Base-by-base conservation (phyloP, 2,113 vertebrate species). In the Polypterus senegalus region DNA sequence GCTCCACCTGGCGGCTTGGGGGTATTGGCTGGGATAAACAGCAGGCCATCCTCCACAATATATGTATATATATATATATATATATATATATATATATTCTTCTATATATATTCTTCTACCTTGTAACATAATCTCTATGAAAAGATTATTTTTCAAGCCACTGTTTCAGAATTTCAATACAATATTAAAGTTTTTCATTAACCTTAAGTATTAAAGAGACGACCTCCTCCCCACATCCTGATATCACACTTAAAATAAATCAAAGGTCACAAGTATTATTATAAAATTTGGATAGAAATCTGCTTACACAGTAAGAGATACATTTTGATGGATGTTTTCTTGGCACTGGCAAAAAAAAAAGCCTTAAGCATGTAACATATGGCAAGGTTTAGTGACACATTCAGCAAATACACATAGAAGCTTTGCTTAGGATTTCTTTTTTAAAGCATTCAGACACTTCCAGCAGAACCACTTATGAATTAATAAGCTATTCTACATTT, bases 301-400 rank as follows among this genome's bases (percentile, higher is more conserved):
- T 58, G 11, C 46, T 58, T 45, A 4, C 44, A 58, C 56, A 58
- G 56, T 43, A 44, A 58, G 43, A 11, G 2, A 11, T 58, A 44
- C 4, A 58, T 58, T 52, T 58, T 58, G 56, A 58, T 45, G 43
- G 56, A 58, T 58, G 56, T 58, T 43, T 45, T 58, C 8, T 58
- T 45, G 44, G n/a, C 6, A 27, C 54, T 56, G 3, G 5, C 27
- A 27, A 27, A 27, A 56, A n/a, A 56, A n/a, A 11, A n/a, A 56
- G 11, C 54, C 54, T 56, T 56, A 56, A n/a, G 54, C 10, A 6
- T 10, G 7, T 6, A 56, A 56, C 54, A 56, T 27, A 56, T 27
- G 9, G 54, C 9, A 56, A 11, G 54, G 54, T 56, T 56, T 56
- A 11, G 11, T 4, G 43, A 56, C 54, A 56, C 5, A 6, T 6